phyloP scores from a whole-genome alignment of 2,113 vertebrate genomes.

The Eudyptes chrysolophus region DNA sequence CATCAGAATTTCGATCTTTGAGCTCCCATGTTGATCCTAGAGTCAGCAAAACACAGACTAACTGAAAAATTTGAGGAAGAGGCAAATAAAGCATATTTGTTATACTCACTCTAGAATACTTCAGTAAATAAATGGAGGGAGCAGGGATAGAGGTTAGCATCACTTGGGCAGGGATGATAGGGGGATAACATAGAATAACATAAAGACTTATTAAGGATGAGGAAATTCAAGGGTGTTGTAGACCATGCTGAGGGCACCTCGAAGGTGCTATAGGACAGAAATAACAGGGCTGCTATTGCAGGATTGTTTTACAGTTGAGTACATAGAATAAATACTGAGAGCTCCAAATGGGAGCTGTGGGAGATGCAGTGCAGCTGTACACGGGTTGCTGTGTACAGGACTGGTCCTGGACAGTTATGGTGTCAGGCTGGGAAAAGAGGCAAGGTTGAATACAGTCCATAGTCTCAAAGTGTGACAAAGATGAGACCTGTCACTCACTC shows the following conservation, averaged over 20 bases:
- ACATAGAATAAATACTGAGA: not conserved
- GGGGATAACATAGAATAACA: not conserved
- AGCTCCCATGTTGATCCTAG: not conserved
- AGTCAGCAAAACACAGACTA: not conserved
- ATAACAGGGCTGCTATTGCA: not conserved
- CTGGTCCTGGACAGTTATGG: not conserved
- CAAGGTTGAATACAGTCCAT: not conserved
- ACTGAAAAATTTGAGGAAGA: not conserved
- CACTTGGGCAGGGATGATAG: not conserved
- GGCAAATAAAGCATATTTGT: not conserved
- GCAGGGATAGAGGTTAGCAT: not conserved
- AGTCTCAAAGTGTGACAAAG: not conserved
- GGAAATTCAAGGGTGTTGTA: not conserved
- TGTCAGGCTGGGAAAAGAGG: not conserved
- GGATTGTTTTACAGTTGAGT: not conserved
- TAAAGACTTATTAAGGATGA: not conserved
- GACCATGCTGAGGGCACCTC: fast-evolving
- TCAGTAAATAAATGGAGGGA: not conserved
- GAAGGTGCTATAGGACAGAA: not conserved
- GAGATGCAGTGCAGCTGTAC: not conserved
- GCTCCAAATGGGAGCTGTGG: not conserved
- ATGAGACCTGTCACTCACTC: not conserved
- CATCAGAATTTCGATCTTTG: not conserved
- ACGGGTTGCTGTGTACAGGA: not conserved
- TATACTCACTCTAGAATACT: not conserved